Evolutionary conservation across 2,797 vertebrate species (phyloP).

Genomic region (Enteromius radiatus): DNA sequence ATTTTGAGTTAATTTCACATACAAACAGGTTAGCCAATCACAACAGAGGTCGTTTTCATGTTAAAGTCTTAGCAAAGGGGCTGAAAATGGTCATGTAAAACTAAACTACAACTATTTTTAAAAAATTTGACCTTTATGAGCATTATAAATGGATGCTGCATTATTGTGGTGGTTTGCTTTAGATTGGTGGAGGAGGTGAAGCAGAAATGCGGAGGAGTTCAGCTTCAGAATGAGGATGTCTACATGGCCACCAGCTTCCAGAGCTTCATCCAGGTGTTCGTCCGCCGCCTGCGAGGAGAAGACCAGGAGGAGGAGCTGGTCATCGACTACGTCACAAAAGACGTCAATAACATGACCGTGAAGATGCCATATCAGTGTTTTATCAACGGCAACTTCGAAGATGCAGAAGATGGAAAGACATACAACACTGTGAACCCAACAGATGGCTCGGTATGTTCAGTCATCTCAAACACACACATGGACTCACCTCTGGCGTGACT

Average conservation of each 20-base stretch:
- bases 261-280: constrained; percentile 91
- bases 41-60: neutral
- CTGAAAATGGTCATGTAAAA: neutral
- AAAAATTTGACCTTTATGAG: neutral
- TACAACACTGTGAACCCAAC: constrained; percentile 88
- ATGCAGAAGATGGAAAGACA: constrained; percentile 86
- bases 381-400: constrained; percentile 87
- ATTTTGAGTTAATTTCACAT: neutral
- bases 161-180: constrained; percentile 27
- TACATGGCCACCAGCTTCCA: constrained; percentile 93
- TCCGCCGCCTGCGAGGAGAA: constrained; percentile 88
- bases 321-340: constrained; percentile 87
- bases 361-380: constrained; percentile 96
- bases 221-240: constrained; percentile 92
- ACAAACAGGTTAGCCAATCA: neutral
- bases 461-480: neutral
- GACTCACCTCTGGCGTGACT: neutral
- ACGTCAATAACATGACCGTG: constrained; percentile 90
- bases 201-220: constrained; percentile 83
- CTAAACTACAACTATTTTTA: neutral
- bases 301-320: constrained; percentile 85
- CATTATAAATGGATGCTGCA: too few relatives aligned
- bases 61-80: neutral
- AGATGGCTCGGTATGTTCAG: constrained; percentile 89
- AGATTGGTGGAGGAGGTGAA: constrained; percentile 95